Percentiles rank a stretch among this genome's conserved stretches.
Conservation (phyloP, 2,797 vertebrate species). For the Sphaeramia orbicularis region DNA sequence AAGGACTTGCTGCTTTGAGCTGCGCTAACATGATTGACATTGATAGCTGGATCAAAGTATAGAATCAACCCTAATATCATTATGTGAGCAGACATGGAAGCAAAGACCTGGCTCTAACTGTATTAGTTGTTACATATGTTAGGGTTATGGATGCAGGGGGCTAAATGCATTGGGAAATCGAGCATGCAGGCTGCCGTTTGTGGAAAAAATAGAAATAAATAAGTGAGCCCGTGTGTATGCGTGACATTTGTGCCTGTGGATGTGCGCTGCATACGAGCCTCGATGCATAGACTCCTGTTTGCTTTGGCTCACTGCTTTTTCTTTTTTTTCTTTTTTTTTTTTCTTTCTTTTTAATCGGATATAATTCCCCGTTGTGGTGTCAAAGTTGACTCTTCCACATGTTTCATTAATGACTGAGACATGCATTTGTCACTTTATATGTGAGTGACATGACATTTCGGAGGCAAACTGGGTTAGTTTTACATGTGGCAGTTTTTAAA, state of each 20-base stretch:
- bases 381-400: constrained; percentile 3
- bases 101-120: constrained; percentile 68
- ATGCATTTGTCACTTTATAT: constrained; percentile 13
- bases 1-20: constrained; percentile 54
- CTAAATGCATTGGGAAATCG: constrained; percentile 61
- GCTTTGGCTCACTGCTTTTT: not conserved
- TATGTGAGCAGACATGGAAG: constrained; percentile 74
- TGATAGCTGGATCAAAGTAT: constrained; percentile 78
- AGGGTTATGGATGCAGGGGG: constrained; percentile 66
- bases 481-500: constrained; percentile 8
- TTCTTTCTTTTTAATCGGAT: constrained; percentile 10
- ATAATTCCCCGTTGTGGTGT: constrained; percentile 9
- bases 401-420: constrained; percentile 15
- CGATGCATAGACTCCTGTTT: constrained; percentile 8
- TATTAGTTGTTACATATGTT: constrained; percentile 75
- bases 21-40: constrained; percentile 78
- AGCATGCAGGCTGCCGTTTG: constrained; percentile 53
- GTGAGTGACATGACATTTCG: constrained; percentile 15
- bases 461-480: constrained; percentile 16
- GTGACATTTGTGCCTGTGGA: constrained; percentile 31
- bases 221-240: constrained; percentile 4
- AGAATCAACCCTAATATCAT: constrained; percentile 76
- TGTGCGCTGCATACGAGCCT: not conserved
- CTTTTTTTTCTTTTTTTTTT: too few species aligned
- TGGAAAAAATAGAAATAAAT: not conserved